These are phyloP conservation scores for Sakesphorus luctuosus DNA, from an alignment of 2,113 vertebrate species.

Conservation along the genomic window DNA sequence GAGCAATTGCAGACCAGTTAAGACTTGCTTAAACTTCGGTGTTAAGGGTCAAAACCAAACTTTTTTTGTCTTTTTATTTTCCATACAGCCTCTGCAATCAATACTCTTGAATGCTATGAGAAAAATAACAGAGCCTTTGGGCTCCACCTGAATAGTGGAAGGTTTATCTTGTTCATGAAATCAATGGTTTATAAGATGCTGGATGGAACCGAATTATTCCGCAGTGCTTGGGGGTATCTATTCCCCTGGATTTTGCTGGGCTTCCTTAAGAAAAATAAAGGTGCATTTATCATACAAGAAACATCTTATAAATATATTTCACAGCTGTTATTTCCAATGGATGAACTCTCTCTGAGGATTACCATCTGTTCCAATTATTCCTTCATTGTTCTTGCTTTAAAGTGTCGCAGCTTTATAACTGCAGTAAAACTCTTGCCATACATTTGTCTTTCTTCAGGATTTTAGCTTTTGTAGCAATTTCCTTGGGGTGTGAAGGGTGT, in stretches of 20 bases:
- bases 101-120: not conserved
- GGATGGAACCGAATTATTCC: conserved; percentile 31
- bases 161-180: not conserved
- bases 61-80: not conserved
- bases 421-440: conserved; percentile 36
- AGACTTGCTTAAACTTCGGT: not conserved
- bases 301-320: conserved; percentile 49
- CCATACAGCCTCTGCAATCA: not conserved
- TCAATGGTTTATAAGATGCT: not conserved
- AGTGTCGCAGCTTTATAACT: conserved; percentile 63
- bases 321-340: conserved; percentile 70
- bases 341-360: conserved; percentile 40
- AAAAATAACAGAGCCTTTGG: not conserved
- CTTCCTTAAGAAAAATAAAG: conserved; percentile 41
- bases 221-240: not conserved
- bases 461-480: not conserved
- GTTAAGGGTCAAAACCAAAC: not conserved
- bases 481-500: not conserved
- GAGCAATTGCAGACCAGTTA: not conserved
- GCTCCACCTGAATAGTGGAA: not conserved
- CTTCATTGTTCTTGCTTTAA: conserved; percentile 70
- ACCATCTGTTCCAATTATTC: conserved; percentile 76
- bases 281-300: conserved; percentile 58
- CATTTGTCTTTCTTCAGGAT: conserved; percentile 27
- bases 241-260: conserved; percentile 36